Conservation (phyloP, 1,140 invertebrate species). For the Steinernema feltiae region DNA sequence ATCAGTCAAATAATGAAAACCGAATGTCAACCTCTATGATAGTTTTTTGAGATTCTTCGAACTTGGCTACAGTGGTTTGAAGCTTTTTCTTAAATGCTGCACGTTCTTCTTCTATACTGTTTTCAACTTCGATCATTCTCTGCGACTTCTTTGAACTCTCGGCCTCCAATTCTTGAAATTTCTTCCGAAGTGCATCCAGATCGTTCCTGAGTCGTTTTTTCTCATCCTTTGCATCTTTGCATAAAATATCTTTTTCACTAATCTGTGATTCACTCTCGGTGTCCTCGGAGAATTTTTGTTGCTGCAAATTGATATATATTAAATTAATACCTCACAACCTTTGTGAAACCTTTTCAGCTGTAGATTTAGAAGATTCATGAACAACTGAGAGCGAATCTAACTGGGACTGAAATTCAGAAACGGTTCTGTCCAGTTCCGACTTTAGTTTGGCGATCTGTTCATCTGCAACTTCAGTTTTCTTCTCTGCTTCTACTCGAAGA, state of each 20-base stretch:
- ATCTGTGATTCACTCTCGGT: constrained; percentile 21
- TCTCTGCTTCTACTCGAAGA: neutral
- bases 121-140: neutral
- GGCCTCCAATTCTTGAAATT: neutral
- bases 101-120: neutral
- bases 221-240: constrained; percentile 22
- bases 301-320: too few species aligned
- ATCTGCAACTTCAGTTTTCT: neutral
- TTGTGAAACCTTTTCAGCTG: neutral
- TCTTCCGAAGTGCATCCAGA: neutral
- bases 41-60: neutral
- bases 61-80: neutral
- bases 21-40: neutral
- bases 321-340: too few species aligned
- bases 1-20: neutral
- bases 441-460: neutral
- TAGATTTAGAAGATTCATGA: neutral
- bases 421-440: neutral
- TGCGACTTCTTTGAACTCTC: neutral
- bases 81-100: neutral
- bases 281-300: neutral
- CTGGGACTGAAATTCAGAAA: constrained; percentile 11
- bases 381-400: neutral
- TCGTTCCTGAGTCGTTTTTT: neutral
- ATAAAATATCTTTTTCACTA: neutral